Conservation (phyloP, 2,888 invertebrate species). For the Drosophila colorata region DNA sequence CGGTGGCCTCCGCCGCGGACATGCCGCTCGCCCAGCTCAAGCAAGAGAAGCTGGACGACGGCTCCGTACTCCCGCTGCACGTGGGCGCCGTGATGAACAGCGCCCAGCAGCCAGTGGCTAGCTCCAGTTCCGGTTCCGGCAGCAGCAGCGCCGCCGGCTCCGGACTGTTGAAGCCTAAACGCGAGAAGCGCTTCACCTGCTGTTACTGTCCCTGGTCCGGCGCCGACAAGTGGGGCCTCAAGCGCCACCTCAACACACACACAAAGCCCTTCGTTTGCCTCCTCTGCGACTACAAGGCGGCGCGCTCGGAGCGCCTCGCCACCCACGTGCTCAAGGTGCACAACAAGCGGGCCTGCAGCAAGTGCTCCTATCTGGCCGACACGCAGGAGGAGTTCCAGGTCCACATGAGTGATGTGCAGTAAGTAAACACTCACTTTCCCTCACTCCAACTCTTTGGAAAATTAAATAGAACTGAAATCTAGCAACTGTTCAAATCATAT, state of each 20-base stretch:
- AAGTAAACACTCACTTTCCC: constrained; percentile 84
- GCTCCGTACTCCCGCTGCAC: constrained; percentile 66
- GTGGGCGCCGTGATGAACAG: constrained; percentile 58
- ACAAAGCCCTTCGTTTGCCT: constrained; percentile 96
- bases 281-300: constrained; percentile 97
- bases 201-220: constrained; percentile 97
- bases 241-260: constrained; percentile 96
- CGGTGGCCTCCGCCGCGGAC: constrained; percentile 84
- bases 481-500: no score
- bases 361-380: constrained; percentile 94
- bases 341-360: constrained; percentile 95
- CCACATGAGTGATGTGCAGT: constrained; percentile 92
- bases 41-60: constrained; percentile 84
- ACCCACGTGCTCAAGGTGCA: constrained; percentile 96
- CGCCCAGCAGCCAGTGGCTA: constrained; percentile 69
- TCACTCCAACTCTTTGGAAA: neutral
- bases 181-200: constrained; percentile 92
- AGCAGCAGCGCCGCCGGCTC: constrained; percentile 57
- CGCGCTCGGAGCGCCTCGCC: constrained; percentile 94
- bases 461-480: no score
- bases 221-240: constrained; percentile 97
- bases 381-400: constrained; percentile 91
- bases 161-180: constrained; percentile 85
- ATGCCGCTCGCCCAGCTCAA: constrained; percentile 83
- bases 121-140: constrained; percentile 72